phyloP scores from a whole-genome alignment of 2,797 vertebrate genomes.

The Enteromius treurensis region DNA sequence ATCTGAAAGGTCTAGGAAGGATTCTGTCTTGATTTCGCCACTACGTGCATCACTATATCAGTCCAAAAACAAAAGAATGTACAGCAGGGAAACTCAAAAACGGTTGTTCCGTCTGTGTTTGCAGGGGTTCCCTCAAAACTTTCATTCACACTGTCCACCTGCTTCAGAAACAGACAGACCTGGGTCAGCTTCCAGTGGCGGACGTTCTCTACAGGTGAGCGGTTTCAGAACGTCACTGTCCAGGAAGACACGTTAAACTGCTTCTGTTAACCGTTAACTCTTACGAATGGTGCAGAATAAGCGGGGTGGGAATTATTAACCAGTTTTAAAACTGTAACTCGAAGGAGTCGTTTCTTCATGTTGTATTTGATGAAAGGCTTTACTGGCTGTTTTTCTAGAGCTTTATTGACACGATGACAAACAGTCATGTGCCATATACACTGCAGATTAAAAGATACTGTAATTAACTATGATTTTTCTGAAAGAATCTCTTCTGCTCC shows the following conservation, averaged over 20 bases:
- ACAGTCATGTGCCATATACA: not conserved
- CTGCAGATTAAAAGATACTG: not conserved
- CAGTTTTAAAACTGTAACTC: not conserved
- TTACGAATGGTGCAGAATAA: not conserved
- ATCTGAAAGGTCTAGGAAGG: not conserved
- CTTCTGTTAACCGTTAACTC: not conserved
- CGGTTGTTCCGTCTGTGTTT: constrained; percentile 60
- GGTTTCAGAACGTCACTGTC: not conserved
- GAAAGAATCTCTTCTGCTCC: not conserved
- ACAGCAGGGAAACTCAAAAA: not conserved
- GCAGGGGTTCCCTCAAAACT: constrained; percentile 97
- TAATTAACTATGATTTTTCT: not conserved
- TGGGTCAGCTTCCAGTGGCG: constrained; percentile 93
- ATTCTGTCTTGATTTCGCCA: not conserved
- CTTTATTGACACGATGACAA: too few relatives aligned
- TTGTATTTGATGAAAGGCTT: not conserved
- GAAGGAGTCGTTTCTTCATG: not conserved
- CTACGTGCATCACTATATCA: not conserved
- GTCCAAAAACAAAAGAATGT: not conserved
- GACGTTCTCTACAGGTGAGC: constrained; percentile 97
- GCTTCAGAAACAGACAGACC: constrained; percentile 95
- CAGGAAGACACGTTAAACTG: not conserved
- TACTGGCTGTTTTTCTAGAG: not conserved
- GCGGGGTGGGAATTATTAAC: not conserved
- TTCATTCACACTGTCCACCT: constrained; percentile 98